These are phyloP conservation scores for Ptilonorhynchus violaceus DNA, from an alignment of 2,113 vertebrate genomes.

Conservation along the genomic window DNA sequence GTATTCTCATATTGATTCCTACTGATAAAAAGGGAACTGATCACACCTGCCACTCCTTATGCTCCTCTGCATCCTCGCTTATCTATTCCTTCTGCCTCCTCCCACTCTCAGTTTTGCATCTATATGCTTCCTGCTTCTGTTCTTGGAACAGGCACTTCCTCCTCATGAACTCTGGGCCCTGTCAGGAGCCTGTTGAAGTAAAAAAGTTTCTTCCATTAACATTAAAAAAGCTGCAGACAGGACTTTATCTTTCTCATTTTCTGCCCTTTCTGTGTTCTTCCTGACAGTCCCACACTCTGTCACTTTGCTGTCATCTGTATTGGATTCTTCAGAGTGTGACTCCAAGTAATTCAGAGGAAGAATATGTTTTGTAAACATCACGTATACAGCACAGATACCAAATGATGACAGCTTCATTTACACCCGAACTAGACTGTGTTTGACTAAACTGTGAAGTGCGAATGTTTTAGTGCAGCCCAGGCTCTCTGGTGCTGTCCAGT, in stretches of 20 bases:
- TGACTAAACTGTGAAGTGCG: neutral
- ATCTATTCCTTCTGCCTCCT: conserved; percentile 51
- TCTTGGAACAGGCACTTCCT: conserved; percentile 38
- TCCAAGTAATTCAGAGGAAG: neutral
- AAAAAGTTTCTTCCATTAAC: neutral
- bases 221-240: neutral
- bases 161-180: conserved; percentile 9
- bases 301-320: neutral
- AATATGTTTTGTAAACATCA: neutral
- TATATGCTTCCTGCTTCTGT: conserved; percentile 23
- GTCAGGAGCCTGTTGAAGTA: neutral
- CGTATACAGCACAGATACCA: neutral
- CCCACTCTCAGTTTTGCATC: conserved; percentile 45
- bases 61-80: conserved; percentile 28
- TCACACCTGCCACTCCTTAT: conserved; percentile 62
- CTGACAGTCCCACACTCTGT: neutral
- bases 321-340: neutral
- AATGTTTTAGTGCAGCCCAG: neutral
- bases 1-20: conserved; percentile 42
- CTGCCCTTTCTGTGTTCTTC: neutral
- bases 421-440: neutral
- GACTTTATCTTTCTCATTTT: neutral
- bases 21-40: conserved; percentile 52
- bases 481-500: neutral
- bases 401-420: neutral